Evolutionary conservation across 2,797 vertebrate genomes (phyloP).

Genomic region (Decapterus maruadsi): DNA sequence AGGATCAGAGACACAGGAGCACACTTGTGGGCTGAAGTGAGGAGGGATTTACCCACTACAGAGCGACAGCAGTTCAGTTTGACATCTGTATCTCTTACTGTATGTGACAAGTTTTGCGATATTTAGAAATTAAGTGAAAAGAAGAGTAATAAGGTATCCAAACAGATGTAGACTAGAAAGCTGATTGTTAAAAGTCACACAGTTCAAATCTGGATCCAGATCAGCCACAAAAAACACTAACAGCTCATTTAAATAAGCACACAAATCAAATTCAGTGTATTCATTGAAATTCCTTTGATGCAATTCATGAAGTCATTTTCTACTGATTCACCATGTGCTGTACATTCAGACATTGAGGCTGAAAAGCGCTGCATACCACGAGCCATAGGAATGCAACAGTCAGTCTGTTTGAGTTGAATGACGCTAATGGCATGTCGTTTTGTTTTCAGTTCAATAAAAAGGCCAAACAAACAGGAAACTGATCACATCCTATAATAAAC

Average conservation of each 20-base stretch:
- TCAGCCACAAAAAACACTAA: conserved; percentile 10
- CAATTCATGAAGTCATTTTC: not conserved
- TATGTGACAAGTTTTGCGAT: conserved; percentile 28
- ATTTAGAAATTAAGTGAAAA: conserved; percentile 23
- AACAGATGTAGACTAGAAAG: conserved; percentile 25
- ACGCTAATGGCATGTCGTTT: not conserved
- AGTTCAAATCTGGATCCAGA: not conserved
- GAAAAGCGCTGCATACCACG: not conserved
- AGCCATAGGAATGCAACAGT: not conserved
- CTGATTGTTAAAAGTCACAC: not conserved
- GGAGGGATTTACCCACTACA: conserved; percentile 69
- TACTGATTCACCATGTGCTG: not conserved
- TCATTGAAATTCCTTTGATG: not conserved
- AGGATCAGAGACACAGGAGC: conserved; percentile 79
- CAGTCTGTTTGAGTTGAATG: not conserved
- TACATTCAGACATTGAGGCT: not conserved
- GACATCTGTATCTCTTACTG: conserved; percentile 21
- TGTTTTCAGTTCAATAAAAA: not conserved
- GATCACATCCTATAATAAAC: not conserved
- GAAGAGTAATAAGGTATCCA: conserved; percentile 9
- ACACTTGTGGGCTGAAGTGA: conserved; percentile 63
- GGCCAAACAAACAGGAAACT: not conserved
- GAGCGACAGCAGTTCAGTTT: conserved; percentile 45
- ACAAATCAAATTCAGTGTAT: not conserved
- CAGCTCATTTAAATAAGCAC: not conserved